phyloP scores from a whole-genome alignment of 2,113 vertebrate species.

The Ailuropoda melanoleuca region DNA sequence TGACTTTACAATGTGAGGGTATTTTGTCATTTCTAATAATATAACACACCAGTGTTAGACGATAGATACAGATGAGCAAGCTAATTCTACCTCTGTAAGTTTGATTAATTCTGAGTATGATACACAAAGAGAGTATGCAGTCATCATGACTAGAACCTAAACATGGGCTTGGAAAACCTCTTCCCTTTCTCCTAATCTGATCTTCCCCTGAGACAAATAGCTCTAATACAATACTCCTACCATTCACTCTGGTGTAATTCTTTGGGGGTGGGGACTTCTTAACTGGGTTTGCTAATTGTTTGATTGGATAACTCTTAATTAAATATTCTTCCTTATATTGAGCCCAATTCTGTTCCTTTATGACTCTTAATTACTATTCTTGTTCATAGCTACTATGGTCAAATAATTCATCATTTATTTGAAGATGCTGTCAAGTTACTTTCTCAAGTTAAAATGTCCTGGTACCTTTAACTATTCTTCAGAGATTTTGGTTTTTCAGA shows the following conservation, averaged over 20 bases:
- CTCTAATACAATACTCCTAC: neutral
- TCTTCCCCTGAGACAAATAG: neutral
- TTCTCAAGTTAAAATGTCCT: neutral
- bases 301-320: neutral
- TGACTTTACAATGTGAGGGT: neutral
- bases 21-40: neutral
- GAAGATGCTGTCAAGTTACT: neutral
- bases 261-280: neutral
- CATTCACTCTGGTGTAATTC: neutral
- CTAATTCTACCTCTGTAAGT: neutral
- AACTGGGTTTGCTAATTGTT: neutral
- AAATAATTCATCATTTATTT: neutral
- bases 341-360: neutral
- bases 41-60: neutral
- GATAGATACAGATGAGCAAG: neutral
- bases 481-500: neutral
- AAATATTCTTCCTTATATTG: neutral
- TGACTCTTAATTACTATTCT: neutral
- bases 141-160: neutral
- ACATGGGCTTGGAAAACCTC: neutral
- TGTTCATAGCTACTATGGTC: neutral
- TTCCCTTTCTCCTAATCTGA: neutral
- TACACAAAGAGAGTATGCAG: neutral
- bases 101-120: neutral
- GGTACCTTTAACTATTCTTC: neutral